These are phyloP conservation scores for Elmis aenea DNA, from an alignment of 2,888 invertebrate species.

Conservation along the genomic window DNA sequence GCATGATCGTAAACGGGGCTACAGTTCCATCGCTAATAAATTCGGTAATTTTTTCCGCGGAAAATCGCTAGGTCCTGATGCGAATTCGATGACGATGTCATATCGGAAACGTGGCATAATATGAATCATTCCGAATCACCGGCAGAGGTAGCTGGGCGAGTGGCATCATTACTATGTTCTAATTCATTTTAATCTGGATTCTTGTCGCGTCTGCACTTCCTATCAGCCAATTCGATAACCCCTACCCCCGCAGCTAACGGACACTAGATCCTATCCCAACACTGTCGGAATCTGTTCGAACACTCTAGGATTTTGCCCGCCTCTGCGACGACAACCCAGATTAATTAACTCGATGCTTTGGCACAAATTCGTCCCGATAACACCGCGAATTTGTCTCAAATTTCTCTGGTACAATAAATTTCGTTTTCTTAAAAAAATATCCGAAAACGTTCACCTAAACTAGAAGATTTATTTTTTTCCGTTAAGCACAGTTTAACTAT, in stretches of 20 bases:
- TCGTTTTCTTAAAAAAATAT: no score
- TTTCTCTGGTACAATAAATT: neutral
- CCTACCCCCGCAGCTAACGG: constrained; percentile 8
- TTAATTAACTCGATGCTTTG: constrained; percentile 14
- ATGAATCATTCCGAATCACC: constrained; percentile 5
- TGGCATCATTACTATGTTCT: constrained; percentile 20
- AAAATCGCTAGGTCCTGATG: constrained; percentile 5
- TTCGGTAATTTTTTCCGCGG: constrained; percentile 7
- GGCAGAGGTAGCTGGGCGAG: constrained; percentile 6
- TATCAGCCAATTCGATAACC: constrained; percentile 24
- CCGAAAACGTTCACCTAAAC: no score
- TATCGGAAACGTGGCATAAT: constrained; percentile 13
- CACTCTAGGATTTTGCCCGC: constrained; percentile 12
- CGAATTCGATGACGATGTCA: constrained; percentile 8
- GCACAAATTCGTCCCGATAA: constrained; percentile 3
- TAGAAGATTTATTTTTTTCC: no score
- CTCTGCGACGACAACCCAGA: constrained; percentile 11
- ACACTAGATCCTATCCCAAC: constrained; percentile 13
- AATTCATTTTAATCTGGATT: constrained; percentile 27
- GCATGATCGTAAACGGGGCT: no score
- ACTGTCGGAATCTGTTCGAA: constrained; percentile 9
- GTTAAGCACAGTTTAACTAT: no score
- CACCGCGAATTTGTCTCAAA: constrained; percentile 1
- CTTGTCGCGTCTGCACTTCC: constrained; percentile 25
- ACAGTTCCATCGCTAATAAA: no score